phyloP scores from a whole-genome alignment of 2,888 invertebrate genomes.

The Zygothrica quintamaculata region DNA sequence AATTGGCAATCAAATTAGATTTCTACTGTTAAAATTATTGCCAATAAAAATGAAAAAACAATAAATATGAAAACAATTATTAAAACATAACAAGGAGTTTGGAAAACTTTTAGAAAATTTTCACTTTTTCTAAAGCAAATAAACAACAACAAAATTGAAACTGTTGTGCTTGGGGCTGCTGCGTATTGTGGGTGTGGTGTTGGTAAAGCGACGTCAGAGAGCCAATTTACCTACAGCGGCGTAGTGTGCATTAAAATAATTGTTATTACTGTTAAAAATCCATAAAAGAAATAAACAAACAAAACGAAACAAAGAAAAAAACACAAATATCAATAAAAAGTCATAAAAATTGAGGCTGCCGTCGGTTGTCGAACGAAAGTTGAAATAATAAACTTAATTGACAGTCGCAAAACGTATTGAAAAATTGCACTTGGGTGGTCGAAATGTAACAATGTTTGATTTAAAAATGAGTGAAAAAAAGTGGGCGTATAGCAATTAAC shows the following conservation, averaged over 20 bases:
- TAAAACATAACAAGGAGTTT: conserved; percentile 38
- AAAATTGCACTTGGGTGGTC: conserved; percentile 40
- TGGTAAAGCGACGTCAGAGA: conserved; percentile 45
- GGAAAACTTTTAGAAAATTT: conserved; percentile 33
- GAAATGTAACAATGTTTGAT: conserved; percentile 35
- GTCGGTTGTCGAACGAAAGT: conserved; percentile 21
- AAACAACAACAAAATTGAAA: conserved; percentile 24
- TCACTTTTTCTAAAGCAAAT: conserved; percentile 31
- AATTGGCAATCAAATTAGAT: conserved; percentile 25
- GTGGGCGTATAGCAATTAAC: conserved; percentile 5
- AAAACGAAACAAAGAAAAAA: conserved; percentile 15
- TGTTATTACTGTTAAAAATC: conserved; percentile 78
- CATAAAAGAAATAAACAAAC: conserved; percentile 60
- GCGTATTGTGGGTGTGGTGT: neutral
- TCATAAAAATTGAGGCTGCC: conserved; percentile 58
- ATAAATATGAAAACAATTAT: conserved; percentile 26
- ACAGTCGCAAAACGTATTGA: conserved; percentile 50
- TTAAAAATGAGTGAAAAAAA: conserved; percentile 16
- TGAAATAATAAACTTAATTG: conserved; percentile 55
- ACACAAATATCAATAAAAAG: conserved; percentile 62
- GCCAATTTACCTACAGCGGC: conserved; percentile 78
- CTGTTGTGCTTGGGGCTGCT: neutral
- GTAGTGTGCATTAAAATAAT: conserved; percentile 69
- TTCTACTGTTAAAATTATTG: conserved; percentile 5
- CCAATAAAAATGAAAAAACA: conserved; percentile 19